Evolutionary conservation across 2,797 vertebrate genomes (phyloP).

Genomic region (Xenentodon cancila): DNA sequence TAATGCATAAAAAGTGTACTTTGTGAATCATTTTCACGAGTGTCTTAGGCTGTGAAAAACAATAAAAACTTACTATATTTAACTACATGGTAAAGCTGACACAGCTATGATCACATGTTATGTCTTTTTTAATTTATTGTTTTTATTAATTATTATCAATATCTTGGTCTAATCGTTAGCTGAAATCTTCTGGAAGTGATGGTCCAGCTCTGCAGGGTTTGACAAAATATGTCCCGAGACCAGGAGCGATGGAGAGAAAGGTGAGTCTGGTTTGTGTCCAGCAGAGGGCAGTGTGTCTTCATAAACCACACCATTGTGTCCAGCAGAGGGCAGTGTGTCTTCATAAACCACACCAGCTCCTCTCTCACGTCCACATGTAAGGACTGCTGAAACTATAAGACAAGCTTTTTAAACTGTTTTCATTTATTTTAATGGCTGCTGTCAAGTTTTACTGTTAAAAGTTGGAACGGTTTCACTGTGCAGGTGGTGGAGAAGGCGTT

Average conservation of each 20-base stretch:
- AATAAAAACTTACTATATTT: no score
- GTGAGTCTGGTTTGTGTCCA: conserved; percentile 48
- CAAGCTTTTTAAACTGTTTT: no score
- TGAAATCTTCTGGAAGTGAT: conserved; percentile 28
- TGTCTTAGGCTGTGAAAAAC: no score
- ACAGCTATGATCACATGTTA: background rate
- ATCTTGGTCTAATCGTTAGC: conserved; percentile 20
- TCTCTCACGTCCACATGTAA: no score
- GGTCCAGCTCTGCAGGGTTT: conserved; percentile 45
- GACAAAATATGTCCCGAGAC: conserved; percentile 62
- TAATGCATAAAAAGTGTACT: no score
- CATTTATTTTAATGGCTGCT: no score
- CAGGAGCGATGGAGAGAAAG: conserved; percentile 59
- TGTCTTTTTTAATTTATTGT: background rate
- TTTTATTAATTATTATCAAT: no score
- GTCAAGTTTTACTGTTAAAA: background rate
- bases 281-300: conserved; percentile 51
- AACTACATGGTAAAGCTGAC: no score
- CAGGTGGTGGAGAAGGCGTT: conserved; percentile 65
- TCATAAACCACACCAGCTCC: background rate
- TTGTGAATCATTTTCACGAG: no score
- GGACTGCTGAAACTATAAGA: no score
- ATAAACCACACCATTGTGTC: conserved; percentile 8
- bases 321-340: conserved; percentile 57
- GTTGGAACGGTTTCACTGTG: background rate